Evolutionary conservation across 2,888 invertebrate species (phyloP).

Genomic region (Yponomeuta sedellus): DNA sequence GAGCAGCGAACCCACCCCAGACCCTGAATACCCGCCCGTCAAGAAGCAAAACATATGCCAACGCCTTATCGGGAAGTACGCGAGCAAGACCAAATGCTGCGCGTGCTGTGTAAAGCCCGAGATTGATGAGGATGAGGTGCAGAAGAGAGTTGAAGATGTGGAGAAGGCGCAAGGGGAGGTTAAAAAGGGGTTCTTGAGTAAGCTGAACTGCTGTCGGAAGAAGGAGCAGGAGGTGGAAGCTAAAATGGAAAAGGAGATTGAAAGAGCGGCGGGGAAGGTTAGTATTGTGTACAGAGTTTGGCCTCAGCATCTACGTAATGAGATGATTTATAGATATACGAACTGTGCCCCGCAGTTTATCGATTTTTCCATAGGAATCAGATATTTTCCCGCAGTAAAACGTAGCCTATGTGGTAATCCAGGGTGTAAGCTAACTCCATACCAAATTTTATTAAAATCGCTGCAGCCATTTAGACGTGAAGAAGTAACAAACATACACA

Average conservation of each 20-base stretch:
- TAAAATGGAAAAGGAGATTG: slow-evolving; percentile 42
- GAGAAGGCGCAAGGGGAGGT: slow-evolving; percentile 25
- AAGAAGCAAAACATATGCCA: slow-evolving; percentile 56
- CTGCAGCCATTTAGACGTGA: too few species aligned
- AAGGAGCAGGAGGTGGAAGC: slow-evolving; percentile 50
- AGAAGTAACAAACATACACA: too few species aligned
- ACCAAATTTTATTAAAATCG: too few species aligned
- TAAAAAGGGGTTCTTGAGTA: slow-evolving; percentile 47
- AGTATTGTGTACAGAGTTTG: slow-evolving; percentile 27
- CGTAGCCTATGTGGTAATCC: too few species aligned
- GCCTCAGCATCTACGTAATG: too few species aligned
- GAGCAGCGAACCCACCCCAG: slow-evolving; percentile 27
- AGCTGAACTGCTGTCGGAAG: slow-evolving; percentile 57
- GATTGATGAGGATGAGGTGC: slow-evolving; percentile 32
- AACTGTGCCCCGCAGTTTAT: too few species aligned
- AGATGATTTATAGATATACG: too few species aligned
- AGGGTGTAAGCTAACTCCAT: too few species aligned
- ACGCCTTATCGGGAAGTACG: slow-evolving; percentile 56
- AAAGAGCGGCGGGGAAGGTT: slow-evolving; percentile 64
- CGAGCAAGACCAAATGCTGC: slow-evolving; percentile 55
- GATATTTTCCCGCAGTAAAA: too few species aligned
- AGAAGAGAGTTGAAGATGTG: slow-evolving; percentile 23
- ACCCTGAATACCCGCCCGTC: slow-evolving; percentile 24
- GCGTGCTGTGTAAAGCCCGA: slow-evolving; percentile 59
- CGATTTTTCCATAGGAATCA: too few species aligned